phyloP scores from a whole-genome alignment of 2,888 invertebrate species.

The Oscheius myriophilus region DNA sequence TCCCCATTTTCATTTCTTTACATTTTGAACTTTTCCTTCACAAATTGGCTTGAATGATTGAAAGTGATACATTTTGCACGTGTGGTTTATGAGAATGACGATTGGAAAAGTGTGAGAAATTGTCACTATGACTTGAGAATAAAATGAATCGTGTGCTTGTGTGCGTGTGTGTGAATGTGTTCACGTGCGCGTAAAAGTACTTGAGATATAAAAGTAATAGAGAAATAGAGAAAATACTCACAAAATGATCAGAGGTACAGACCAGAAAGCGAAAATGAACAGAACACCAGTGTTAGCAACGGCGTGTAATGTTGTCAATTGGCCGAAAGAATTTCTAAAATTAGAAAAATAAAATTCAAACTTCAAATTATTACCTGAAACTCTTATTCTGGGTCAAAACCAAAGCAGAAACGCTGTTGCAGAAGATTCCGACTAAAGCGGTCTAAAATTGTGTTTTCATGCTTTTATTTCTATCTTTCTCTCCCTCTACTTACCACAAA shows the following conservation, averaged over 20 bases:
- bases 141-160: conserved; percentile 1
- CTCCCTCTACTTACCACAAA: no score
- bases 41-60: no score
- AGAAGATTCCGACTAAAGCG: conserved; percentile 16
- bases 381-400: conserved; percentile 13
- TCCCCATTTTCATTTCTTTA: no score
- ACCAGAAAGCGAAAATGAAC: conserved; percentile 21
- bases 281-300: conserved; percentile 22
- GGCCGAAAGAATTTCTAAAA: conserved; percentile 27
- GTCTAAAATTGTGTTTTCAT: no score
- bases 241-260: conserved; percentile 16
- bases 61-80: no score
- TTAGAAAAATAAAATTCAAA: no score
- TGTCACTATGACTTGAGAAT: no score
- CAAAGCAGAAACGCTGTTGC: conserved; percentile 12
- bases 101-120: no score
- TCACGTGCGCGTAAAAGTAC: background rate
- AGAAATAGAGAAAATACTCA: conserved; percentile 3
- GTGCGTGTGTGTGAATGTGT: background rate
- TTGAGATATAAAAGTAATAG: no score
- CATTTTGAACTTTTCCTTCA: no score
- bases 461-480: no score
- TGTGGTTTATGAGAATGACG: no score
- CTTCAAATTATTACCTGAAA: conserved; percentile 16
- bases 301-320: conserved; percentile 8